These are phyloP conservation scores for Strix occidentalis DNA, from an alignment of 2,797 vertebrate genomes.

Conservation along the genomic window DNA sequence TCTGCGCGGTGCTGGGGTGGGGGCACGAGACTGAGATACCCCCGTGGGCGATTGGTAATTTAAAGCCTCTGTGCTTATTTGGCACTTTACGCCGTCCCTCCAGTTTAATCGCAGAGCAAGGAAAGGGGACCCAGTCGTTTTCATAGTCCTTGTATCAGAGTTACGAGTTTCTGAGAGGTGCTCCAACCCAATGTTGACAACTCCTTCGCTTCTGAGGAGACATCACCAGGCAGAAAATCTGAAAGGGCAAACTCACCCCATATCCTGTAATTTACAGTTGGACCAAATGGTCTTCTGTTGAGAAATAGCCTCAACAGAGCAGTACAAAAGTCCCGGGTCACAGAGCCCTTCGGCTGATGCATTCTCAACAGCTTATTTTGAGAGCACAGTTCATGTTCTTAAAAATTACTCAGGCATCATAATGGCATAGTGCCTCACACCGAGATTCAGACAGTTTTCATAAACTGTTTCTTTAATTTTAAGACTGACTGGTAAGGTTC, in stretches of 20 bases:
- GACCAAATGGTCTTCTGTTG: neutral
- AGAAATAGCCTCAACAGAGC: accelerated
- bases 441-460: neutral
- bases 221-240: neutral
- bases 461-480: neutral
- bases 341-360: accelerated
- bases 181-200: accelerated
- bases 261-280: neutral
- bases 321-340: neutral
- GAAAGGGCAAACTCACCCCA: neutral
- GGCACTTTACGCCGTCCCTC: accelerated
- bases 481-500: neutral
- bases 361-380: neutral
- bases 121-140: neutral
- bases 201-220: neutral
- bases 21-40: accelerated
- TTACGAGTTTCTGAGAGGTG: neutral
- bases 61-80: neutral
- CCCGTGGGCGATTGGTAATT: accelerated
- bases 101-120: neutral
- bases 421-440: neutral
- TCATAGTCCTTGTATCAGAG: neutral
- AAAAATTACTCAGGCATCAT: neutral
- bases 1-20: accelerated
- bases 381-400: neutral